phyloP scores from a whole-genome alignment of 1,140 invertebrate species.

The Phymorhynchus buccinoides region DNA sequence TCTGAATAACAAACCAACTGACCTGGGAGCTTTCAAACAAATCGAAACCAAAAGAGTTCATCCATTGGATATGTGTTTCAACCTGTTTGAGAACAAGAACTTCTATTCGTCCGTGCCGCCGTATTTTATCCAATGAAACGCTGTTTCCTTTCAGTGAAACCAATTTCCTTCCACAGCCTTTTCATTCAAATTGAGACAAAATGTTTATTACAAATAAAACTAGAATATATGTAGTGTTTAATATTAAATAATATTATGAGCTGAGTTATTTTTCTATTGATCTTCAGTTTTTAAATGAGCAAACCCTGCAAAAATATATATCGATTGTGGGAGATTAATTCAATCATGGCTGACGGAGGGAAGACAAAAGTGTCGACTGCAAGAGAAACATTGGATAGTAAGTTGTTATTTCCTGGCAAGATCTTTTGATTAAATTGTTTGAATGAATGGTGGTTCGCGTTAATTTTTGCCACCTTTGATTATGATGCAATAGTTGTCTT shows the following conservation, averaged over 20 bases:
- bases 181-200: too few species aligned
- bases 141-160: not conserved
- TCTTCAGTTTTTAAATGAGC: too few species aligned
- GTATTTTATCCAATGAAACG: not conserved
- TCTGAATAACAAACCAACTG: not conserved
- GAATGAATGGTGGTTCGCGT: too few species aligned
- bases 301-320: not conserved
- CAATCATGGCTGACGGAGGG: conserved; percentile 56
- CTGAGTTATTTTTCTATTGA: too few species aligned
- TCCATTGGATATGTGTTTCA: conserved; percentile 15
- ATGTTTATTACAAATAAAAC: too few species aligned
- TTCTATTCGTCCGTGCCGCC: conserved; percentile 35
- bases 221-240: too few species aligned
- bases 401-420: too few species aligned
- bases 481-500: too few species aligned
- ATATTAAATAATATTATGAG: too few species aligned
- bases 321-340: not conserved
- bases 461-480: too few species aligned
- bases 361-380: conserved; percentile 56
- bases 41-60: conserved; percentile 4
- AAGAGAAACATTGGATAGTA: conserved; percentile 65
- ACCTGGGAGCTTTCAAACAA: not conserved
- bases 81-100: conserved; percentile 28
- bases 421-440: too few species aligned
- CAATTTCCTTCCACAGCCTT: not conserved